Conservation (phyloP, 2,888 invertebrate genomes). For the Cosmia pyralina region DNA sequence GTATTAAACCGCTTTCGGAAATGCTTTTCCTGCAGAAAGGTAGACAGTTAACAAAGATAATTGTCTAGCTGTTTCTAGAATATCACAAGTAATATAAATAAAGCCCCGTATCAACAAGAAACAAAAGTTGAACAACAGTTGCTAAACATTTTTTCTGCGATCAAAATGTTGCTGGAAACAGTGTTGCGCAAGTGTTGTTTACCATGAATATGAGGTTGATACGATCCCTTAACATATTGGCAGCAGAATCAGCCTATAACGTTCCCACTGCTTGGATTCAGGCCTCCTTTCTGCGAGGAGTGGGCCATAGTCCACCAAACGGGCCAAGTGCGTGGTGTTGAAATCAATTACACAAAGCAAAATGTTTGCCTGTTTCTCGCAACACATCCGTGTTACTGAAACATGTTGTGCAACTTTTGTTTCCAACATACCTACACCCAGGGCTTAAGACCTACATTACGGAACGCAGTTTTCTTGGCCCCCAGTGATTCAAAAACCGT, state of each 20-base stretch:
- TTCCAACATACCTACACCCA: neutral
- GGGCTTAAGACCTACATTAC: slow-evolving; percentile 29
- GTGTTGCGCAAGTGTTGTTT: neutral
- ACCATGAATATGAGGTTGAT: neutral
- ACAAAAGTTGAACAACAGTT: neutral
- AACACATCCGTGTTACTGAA: neutral
- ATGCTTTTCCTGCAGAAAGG: slow-evolving; percentile 49
- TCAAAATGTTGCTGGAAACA: neutral
- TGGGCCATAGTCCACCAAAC: neutral
- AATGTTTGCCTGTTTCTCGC: neutral
- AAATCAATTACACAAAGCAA: neutral
- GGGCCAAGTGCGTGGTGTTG: neutral
- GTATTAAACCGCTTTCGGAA: slow-evolving; percentile 38
- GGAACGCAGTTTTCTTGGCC: slow-evolving; percentile 37
- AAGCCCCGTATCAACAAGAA: neutral
- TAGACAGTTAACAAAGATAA: slow-evolving; percentile 29
- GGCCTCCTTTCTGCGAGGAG: neutral
- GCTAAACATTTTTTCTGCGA: too few species aligned
- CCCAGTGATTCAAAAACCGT: slow-evolving; percentile 65
- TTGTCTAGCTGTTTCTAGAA: slow-evolving; percentile 30
- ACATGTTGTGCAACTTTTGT: neutral
- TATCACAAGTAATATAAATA: slow-evolving; percentile 37
- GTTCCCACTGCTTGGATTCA: neutral
- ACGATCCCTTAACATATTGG: neutral
- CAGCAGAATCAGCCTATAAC: neutral